Conservation (phyloP, 2,113 vertebrate species). For the Piprites chloris region DNA sequence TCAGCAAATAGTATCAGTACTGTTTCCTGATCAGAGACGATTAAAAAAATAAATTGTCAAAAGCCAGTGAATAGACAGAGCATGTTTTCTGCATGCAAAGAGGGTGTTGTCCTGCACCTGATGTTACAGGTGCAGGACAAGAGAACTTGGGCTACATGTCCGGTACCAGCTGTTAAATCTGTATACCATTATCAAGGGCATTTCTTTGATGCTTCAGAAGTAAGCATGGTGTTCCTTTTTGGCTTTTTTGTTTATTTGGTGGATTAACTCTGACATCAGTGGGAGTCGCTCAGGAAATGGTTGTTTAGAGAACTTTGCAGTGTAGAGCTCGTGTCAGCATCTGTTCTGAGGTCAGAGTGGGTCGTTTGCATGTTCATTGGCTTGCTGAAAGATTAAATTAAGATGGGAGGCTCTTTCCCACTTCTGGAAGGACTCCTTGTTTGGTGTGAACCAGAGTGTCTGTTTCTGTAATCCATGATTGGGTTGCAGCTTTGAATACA, state of each 20-base stretch:
- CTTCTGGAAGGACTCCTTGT: background rate
- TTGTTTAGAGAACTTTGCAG: slow-evolving; percentile 25
- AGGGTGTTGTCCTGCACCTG: background rate
- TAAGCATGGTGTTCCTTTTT: background rate
- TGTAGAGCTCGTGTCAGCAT: background rate
- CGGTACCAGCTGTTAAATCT: background rate
- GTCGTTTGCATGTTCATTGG: background rate
- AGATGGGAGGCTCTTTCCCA: background rate
- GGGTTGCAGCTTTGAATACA: background rate
- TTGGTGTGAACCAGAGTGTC: background rate
- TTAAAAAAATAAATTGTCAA: background rate
- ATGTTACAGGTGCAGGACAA: background rate
- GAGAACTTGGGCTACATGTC: background rate
- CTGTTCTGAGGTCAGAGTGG: background rate
- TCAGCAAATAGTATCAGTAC: background rate
- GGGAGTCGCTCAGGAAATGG: slow-evolving; percentile 37
- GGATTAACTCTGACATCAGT: slow-evolving; percentile 23
- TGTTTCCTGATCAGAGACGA: background rate
- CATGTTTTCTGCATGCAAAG: background rate
- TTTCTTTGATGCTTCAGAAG: background rate
- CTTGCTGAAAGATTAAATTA: background rate
- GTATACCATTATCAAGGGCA: background rate
- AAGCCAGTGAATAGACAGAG: background rate
- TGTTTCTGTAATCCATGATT: background rate
- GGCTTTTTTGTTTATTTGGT: slow-evolving; percentile 31